Evolutionary conservation across 2,113 vertebrate genomes (phyloP).

Genomic region (Eudyptes chrysolophus): DNA sequence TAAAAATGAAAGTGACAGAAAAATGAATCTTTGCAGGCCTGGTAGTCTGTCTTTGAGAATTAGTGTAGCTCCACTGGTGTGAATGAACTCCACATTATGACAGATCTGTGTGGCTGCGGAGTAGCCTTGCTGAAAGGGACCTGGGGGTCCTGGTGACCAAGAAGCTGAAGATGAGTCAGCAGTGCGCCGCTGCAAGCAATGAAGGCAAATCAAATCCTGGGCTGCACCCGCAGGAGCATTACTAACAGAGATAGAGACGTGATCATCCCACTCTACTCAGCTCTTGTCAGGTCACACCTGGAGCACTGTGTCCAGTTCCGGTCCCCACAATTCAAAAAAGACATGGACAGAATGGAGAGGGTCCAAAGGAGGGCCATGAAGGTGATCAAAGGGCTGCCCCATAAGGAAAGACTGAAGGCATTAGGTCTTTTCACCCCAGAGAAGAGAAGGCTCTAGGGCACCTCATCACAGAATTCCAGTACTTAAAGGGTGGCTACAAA

Average conservation of each 20-base stretch:
- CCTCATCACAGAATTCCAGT: not conserved
- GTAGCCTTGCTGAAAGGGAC: not conserved
- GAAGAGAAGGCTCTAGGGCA: not conserved
- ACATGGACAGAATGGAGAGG: not conserved
- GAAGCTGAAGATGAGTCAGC: not conserved
- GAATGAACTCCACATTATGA: not conserved
- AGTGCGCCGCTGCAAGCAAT: accelerated
- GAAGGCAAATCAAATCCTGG: not conserved
- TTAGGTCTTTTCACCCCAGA: not conserved
- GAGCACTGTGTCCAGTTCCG: not conserved
- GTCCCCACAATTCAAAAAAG: too few species aligned
- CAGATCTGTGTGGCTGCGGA: not conserved
- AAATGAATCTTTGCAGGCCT: not conserved
- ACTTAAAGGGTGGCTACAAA: not conserved
- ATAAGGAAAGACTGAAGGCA: not conserved
- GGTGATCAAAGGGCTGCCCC: not conserved
- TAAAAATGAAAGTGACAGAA: not conserved
- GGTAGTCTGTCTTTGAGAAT: not conserved
- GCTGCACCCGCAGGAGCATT: not conserved
- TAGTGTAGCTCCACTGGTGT: not conserved
- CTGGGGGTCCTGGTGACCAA: not conserved
- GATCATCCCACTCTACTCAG: too few species aligned
- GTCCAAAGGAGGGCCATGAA: not conserved
- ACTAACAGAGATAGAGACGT: not conserved
- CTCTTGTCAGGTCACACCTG: not conserved